These are phyloP conservation scores for Rambutsinella grinnellia DNA, from an alignment of 2,888 invertebrate species.

Conservation along the genomic window DNA sequence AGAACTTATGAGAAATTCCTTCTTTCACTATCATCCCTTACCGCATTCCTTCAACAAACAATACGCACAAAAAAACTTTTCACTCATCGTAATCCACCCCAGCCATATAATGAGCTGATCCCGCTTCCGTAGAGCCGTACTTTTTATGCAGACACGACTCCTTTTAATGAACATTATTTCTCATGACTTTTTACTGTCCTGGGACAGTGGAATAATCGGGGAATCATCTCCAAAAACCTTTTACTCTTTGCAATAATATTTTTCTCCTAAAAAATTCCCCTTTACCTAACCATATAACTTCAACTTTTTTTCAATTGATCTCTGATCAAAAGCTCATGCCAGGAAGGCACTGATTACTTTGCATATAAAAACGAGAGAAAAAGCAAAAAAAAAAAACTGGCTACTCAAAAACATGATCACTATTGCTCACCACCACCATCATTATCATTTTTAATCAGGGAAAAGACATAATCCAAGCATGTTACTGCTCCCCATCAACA, in stretches of 20 bases:
- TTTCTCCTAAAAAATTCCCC: no score
- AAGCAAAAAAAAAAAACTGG: constrained; percentile 21
- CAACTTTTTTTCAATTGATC: constrained; percentile 33
- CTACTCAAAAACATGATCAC: constrained; percentile 20
- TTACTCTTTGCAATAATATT: no score
- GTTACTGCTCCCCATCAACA: background rate
- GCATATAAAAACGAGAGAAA: constrained; percentile 12
- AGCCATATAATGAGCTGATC: no score
- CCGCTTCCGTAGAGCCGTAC: no score
- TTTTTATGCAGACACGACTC: constrained; percentile 10
- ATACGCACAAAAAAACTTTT: background rate
- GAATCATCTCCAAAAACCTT: no score
- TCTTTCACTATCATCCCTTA: constrained; percentile 39
- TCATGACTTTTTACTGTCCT: constrained; percentile 32
- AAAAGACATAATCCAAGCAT: constrained; percentile 14
- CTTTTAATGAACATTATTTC: constrained; percentile 34
- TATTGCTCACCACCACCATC: constrained; percentile 44
- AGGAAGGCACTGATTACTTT: constrained; percentile 44
- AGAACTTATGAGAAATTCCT: constrained; percentile 37
- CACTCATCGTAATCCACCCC: no score
- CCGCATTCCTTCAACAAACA: constrained; percentile 36
- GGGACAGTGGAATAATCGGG: constrained; percentile 45
- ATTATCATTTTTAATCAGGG: constrained; percentile 56
- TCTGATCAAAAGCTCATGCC: no score
- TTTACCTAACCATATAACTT: no score